Conservation (phyloP, 1,140 invertebrate genomes). For the Bombus confusus region DNA sequence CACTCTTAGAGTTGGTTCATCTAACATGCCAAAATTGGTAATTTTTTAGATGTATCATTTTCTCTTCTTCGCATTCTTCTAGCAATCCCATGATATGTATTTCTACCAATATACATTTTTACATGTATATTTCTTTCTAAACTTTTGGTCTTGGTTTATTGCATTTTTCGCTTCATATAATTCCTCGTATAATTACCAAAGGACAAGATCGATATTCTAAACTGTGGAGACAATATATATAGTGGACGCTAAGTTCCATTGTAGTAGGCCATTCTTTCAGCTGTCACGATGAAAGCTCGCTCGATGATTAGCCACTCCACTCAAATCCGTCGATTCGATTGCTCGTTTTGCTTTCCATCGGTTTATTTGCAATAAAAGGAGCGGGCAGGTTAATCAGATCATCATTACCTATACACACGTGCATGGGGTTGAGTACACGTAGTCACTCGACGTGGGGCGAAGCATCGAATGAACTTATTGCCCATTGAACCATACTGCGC, state of each 20-base stretch:
- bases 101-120: no score
- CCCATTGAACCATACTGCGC: conserved; percentile 29
- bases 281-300: conserved; percentile 14
- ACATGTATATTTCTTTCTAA: background rate
- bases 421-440: background rate
- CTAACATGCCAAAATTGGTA: no score
- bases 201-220: background rate
- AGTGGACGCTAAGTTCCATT: background rate
- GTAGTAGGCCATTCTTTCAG: conserved; percentile 21
- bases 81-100: no score
- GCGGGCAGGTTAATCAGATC: conserved; percentile 40
- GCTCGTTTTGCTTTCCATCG: conserved; percentile 29
- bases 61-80: no score
- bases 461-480: conserved; percentile 46
- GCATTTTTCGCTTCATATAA: background rate
- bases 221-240: background rate
- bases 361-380: conserved; percentile 43
- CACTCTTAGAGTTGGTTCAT: no score
- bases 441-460: background rate
- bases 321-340: conserved; percentile 21
- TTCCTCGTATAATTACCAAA: no score
- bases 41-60: no score
- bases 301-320: conserved; percentile 34
- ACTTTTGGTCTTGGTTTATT: background rate
- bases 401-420: conserved; percentile 35